Conservation (phyloP, 1,140 invertebrate genomes). For the Drosophila tani region DNA sequence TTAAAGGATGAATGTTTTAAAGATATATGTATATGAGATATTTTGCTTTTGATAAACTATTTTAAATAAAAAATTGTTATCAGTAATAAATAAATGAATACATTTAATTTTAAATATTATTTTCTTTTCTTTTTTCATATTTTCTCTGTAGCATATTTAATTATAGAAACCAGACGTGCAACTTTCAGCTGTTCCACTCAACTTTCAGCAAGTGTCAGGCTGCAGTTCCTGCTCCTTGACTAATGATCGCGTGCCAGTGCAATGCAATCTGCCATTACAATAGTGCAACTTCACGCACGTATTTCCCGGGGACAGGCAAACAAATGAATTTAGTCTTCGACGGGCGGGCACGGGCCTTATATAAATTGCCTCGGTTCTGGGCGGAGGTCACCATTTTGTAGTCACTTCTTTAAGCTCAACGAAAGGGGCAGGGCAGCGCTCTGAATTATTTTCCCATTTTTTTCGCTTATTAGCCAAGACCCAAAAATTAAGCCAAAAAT, state of each 20-base stretch:
- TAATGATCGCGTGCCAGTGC: conserved; percentile 80
- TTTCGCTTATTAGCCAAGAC: conserved; percentile 51
- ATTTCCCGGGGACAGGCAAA: conserved; percentile 49
- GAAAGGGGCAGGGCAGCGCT: conserved; percentile 12
- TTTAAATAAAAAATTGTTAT: too few species aligned
- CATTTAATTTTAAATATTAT: not conserved
- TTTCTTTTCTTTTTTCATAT: not conserved
- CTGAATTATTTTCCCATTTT: conserved; percentile 65
- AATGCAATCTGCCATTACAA: conserved; percentile 64
- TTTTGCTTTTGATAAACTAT: too few species aligned
- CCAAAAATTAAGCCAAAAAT: conserved; percentile 68
- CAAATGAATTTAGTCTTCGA: conserved; percentile 64
- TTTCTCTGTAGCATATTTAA: conserved; percentile 1
- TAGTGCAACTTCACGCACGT: conserved; percentile 60
- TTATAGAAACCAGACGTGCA: not conserved
- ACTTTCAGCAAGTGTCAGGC: conserved; percentile 67
- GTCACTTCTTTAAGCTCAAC: conserved; percentile 60
- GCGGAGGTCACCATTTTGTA: conserved; percentile 29
- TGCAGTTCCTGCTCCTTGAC: conserved; percentile 55
- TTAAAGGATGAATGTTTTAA: not conserved
- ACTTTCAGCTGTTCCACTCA: conserved; percentile 6
- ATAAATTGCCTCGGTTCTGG: conserved; percentile 17
- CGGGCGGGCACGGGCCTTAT: conserved; percentile 4
- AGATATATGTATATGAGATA: too few species aligned
- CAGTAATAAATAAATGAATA: too few species aligned